phyloP scores from a whole-genome alignment of 2,797 vertebrate species.

The Apodemus agrarius region DNA sequence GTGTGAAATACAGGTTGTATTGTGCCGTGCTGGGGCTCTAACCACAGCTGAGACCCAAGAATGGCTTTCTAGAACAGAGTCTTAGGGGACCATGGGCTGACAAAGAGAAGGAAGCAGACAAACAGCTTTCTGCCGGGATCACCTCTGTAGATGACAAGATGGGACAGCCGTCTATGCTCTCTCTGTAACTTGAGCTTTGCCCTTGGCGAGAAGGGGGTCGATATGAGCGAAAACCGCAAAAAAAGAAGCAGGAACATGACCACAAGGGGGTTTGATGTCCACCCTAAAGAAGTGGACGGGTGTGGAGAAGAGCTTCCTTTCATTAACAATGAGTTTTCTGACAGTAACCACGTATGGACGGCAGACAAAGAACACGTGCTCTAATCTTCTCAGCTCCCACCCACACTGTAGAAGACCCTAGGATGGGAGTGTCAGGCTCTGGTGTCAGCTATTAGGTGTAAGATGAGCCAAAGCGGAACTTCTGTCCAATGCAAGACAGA shows the following conservation, averaged over 20 bases:
- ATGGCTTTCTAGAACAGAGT: background rate
- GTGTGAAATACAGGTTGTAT: too few species aligned
- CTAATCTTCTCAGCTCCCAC: background rate
- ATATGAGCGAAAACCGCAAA: background rate
- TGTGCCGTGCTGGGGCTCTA: background rate
- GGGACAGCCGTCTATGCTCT: background rate
- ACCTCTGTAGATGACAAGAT: background rate
- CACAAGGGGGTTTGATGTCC: background rate
- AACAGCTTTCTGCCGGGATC: background rate
- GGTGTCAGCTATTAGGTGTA: too few species aligned
- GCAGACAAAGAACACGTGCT: background rate
- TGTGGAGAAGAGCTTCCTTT: background rate
- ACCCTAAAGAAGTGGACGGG: background rate
- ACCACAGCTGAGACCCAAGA: background rate
- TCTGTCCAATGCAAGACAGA: background rate
- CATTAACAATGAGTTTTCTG: background rate
- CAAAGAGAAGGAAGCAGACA: background rate
- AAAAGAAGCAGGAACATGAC: background rate
- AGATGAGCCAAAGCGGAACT: background rate
- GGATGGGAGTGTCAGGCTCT: rapidly evolving
- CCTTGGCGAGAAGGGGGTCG: too few species aligned
- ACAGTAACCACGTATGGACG: background rate
- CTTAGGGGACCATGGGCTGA: background rate
- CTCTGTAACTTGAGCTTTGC: background rate
- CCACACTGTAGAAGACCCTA: rapidly evolving